Evolutionary conservation across 2,113 vertebrate species (phyloP), one percentile per base, ranked within the genome.

Genomic region (Sceloporus undulatus): DNA sequence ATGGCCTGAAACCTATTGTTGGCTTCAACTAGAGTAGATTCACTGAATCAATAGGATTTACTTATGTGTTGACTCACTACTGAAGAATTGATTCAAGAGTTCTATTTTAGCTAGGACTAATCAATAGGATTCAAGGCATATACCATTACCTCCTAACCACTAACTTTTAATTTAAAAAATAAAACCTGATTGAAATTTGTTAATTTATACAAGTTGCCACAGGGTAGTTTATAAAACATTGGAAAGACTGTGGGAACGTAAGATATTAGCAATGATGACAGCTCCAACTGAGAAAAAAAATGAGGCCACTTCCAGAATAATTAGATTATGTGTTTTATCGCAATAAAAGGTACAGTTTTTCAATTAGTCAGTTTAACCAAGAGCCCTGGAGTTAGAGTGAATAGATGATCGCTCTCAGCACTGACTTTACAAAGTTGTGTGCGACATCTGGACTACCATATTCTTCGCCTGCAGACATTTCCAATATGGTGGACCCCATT

Each of bases 141-240:
- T 83, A 94, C 91, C 94, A 90, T 96, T 90, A 91, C 94, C 95
- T 96, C 93, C 93, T 93, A 96, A 97, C 94, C 95, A 94, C 95
- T 92, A 95, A 93, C 94, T 96, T 97, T 94, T 96, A 97, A 66
- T 21, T 66, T 5, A 18, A 66, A 18, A 66, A 23, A 97, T 77
- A 96, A 96, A 96, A 95, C 92, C 94, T 96, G 94, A 95, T 96
- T 96, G 96, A 95, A 97, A 95, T 95, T 93, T 56, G 92, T 94
- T 97, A 97, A 96, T 97, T 96, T 97, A 95, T 94, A 97, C 89
- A 77, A 90, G 92, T 94, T 94, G 95, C 96, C 95, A 94, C 92
- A 91, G 94, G 96, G 92, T 95, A 29, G 10, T 52, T 62, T 95
- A 95, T 89, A 96, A 95, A 94, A 13, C 19, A 16, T 90, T 89